Evolutionary conservation across 1,140 invertebrate genomes (phyloP), one percentile per base, ranked within the genome.

Genomic region (Idris sp.): DNA sequence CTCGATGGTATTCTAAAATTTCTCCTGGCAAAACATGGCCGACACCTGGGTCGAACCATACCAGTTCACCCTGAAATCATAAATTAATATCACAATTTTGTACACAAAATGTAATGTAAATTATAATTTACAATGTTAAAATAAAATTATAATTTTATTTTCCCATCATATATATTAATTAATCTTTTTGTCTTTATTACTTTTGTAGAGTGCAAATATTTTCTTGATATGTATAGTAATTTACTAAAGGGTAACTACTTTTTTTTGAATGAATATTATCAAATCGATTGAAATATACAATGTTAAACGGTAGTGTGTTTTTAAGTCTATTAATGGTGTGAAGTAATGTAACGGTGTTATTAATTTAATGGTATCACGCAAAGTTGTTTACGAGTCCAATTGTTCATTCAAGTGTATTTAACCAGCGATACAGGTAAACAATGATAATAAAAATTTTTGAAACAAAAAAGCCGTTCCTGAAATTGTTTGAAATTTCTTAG

Each of bases 11-110:
- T 83, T 97, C 95, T 68, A 95, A 87, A 49, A 97, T 93, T 85
- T 96, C 94, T 48, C 96, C 96, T 31, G 96, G 95, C 76, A 97
- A 89, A 74, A 95, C 93, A 88, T 96, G 92, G 19, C 95, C 94
- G 74, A 96, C 90, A 9, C 94, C 93, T 25, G 95, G 95, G 88
- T 97, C 95, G 89, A 97, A 97, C 95, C 96, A 97, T 76, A 97
- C 94, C 84, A 96, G 89, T 83, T 96, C 95, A 38, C 95, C 95
- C 87, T 88, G 78, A 75, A 85, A 79, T 74, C 43, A 71, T 43
- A 46, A 16, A 54, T 38, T 46, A 73, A 15, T 30, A 15, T 54
- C 19, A 65, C 6, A 28, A 16, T 46, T 54, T 22, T 22, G 2
- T 22, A 22, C 6, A 22, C 19, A 22, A 22, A 22, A 2, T 22